These are phyloP conservation scores for Loriculus beryllinus DNA, from an alignment of 2,797 vertebrate species.

Conservation along the genomic window DNA sequence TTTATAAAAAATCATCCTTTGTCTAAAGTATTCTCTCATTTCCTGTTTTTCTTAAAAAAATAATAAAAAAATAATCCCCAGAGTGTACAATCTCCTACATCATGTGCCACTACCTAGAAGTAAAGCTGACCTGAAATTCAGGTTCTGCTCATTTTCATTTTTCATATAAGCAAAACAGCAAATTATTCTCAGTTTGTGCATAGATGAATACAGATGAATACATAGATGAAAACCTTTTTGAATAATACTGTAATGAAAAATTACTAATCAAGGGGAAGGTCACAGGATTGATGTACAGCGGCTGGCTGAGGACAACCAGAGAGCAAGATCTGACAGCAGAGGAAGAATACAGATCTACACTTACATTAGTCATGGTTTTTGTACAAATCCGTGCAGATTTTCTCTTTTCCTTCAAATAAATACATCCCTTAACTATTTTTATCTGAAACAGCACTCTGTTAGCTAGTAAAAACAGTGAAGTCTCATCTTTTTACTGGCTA, in stretches of 20 bases:
- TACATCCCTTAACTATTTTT: slow-evolving; percentile 7
- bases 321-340: not conserved
- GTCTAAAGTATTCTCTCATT: not conserved
- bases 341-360: not conserved
- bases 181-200: not conserved
- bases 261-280: not conserved
- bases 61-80: not conserved
- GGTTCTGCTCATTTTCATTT: not conserved
- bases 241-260: not conserved
- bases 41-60: not conserved
- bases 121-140: not conserved
- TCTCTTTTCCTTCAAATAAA: not conserved
- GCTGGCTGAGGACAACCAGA: slow-evolving; percentile 1
- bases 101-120: not conserved
- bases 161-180: not conserved
- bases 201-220: not conserved
- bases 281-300: not conserved
- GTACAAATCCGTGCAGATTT: not conserved
- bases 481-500: slow-evolving; percentile 42
- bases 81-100: not conserved
- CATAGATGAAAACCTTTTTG: not conserved
- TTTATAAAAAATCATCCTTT: not conserved
- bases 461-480: slow-evolving; percentile 28
- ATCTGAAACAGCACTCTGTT: slow-evolving; percentile 27
- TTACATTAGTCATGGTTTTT: slow-evolving; percentile 23